phyloP scores from a whole-genome alignment of 2,113 vertebrate species.

The Zonotrichia leucophrys region DNA sequence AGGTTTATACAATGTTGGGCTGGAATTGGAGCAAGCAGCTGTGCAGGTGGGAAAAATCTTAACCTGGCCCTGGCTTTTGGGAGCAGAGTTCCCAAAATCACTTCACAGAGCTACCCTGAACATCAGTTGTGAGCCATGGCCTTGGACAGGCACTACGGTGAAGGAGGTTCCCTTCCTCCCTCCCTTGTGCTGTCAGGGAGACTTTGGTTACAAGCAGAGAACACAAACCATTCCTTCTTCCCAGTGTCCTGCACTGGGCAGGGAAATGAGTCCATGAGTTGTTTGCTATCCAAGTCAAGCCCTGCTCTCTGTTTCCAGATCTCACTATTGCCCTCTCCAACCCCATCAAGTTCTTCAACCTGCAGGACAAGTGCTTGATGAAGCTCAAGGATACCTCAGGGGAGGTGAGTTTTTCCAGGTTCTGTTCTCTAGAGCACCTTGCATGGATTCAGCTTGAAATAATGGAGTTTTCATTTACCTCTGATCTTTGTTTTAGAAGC shows the following conservation, averaged over 20 bases:
- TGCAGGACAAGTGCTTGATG: conserved; percentile 68
- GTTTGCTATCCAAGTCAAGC: neutral
- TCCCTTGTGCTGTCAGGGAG: neutral
- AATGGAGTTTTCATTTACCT: neutral
- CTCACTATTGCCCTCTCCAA: conserved; percentile 80
- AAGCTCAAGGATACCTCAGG: conserved; percentile 49
- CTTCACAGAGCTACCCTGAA: neutral
- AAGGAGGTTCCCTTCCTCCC: neutral
- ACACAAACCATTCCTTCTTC: neutral
- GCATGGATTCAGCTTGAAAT: neutral
- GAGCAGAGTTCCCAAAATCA: neutral
- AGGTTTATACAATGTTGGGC: neutral
- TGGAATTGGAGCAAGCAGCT: neutral
- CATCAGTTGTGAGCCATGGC: neutral
- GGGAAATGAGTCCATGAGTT: neutral
- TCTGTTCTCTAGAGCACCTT: neutral
- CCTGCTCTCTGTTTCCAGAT: conserved; percentile 47
- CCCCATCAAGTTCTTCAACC: conserved; percentile 79
- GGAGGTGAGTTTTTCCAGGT: conserved; percentile 57
- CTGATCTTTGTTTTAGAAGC: conserved; percentile 54
- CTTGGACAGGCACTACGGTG: neutral
- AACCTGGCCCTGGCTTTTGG: neutral
- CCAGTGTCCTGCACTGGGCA: neutral
- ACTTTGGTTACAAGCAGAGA: neutral
- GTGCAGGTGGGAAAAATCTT: neutral